Percentiles rank a stretch among this genome's conserved stretches.
Conservation (phyloP, 2,113 vertebrate genomes). For the Numida meleagris region DNA sequence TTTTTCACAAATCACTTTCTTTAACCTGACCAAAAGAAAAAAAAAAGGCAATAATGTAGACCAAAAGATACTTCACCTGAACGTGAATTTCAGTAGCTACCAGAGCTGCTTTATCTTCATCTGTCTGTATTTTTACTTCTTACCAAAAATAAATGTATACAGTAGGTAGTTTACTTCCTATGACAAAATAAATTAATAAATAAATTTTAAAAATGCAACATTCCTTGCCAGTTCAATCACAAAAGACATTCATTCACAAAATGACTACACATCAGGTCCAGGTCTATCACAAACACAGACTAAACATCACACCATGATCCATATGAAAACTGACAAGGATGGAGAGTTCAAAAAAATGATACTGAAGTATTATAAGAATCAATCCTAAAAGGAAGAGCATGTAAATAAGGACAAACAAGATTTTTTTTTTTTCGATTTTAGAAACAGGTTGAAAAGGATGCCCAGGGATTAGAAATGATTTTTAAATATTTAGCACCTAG, state of each 20-base stretch:
- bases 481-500: background rate
- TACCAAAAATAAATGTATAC: background rate
- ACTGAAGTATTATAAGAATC: background rate
- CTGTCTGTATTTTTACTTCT: background rate
- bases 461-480: background rate
- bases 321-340: background rate
- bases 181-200: background rate
- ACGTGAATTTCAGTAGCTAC: background rate
- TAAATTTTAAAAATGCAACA: background rate
- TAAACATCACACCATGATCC: fast-evolving
- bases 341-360: background rate
- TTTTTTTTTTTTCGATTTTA: background rate
- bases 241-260: background rate
- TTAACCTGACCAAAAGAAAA: background rate
- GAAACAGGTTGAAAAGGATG: background rate
- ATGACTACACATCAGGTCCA: background rate
- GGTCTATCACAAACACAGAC: background rate
- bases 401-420: background rate
- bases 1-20: background rate
- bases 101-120: background rate
- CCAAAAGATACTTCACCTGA: background rate
- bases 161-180: background rate
- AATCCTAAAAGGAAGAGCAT: background rate
- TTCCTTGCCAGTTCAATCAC: background rate
- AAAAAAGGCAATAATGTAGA: background rate